Conservation (phyloP, 2,113 vertebrate genomes). For the Oncorhynchus tshawytscha region DNA sequence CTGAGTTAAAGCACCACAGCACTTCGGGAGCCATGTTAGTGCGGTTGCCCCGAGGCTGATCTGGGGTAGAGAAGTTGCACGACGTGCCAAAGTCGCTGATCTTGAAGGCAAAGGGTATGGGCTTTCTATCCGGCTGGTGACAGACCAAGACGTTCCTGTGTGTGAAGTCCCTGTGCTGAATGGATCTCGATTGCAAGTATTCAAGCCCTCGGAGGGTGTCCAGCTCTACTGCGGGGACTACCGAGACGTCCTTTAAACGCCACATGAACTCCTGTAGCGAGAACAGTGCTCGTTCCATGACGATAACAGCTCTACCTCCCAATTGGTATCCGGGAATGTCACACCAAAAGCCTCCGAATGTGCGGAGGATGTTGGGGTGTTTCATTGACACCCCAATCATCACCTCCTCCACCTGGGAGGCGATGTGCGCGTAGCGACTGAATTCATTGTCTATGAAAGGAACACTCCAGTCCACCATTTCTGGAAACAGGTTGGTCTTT, state of each 20-base stretch:
- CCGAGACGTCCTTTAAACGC: background rate
- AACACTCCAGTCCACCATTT: slow-evolving; percentile 2
- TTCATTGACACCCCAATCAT: background rate
- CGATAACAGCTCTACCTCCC: background rate
- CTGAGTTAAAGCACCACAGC: background rate
- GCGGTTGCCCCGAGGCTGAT: background rate
- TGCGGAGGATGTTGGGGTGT: background rate
- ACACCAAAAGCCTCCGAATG: background rate
- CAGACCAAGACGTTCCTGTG: no score
- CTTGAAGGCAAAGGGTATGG: background rate
- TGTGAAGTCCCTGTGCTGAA: background rate
- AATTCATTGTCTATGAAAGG: background rate
- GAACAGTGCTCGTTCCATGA: background rate
- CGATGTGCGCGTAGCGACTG: background rate
- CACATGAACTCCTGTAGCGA: background rate
- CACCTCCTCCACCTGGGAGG: background rate
- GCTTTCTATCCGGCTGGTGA: background rate
- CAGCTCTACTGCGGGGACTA: background rate
- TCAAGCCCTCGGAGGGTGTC: background rate
- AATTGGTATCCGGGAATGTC: background rate
- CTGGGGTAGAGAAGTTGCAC: background rate
- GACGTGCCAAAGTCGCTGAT: background rate
- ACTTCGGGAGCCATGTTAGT: slow-evolving; percentile 1
- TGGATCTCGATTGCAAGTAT: background rate
- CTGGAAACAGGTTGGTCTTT: background rate